Percentiles rank a stretch among this genome's conserved stretches.
phyloP scores from a whole-genome alignment of 1,140 invertebrate genomes.

The Hyles vespertilio region DNA sequence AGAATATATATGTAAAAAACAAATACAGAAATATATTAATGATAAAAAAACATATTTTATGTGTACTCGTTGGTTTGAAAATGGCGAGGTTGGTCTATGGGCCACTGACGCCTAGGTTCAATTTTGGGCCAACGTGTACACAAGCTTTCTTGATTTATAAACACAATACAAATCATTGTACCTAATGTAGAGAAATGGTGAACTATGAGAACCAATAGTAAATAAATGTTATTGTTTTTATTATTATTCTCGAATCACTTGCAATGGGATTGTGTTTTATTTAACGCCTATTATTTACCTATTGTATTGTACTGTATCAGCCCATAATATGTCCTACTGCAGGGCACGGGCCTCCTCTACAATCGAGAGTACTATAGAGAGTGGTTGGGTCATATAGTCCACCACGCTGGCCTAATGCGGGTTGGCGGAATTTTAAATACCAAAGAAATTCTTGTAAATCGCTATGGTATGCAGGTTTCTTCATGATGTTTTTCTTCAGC shows the following conservation, averaged over 20 bases:
- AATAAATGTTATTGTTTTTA: slow-evolving; percentile 74
- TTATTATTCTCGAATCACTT: slow-evolving; percentile 74
- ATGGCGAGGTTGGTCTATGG: background rate
- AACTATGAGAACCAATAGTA: slow-evolving; percentile 67
- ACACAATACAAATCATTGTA: slow-evolving; percentile 68
- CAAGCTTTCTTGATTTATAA: slow-evolving; percentile 70
- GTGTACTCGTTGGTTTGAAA: slow-evolving; percentile 34
- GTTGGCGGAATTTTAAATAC: too few relatives aligned
- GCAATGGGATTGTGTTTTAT: slow-evolving; percentile 61
- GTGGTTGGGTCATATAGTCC: too few relatives aligned
- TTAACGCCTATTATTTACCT: slow-evolving; percentile 20
- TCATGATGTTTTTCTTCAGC: too few relatives aligned
- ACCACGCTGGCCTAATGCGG: too few relatives aligned
- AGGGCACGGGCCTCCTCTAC: too few relatives aligned
- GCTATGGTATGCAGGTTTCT: too few relatives aligned
- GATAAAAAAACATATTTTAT: slow-evolving; percentile 59
- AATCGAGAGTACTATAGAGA: too few relatives aligned
- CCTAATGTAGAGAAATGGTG: slow-evolving; percentile 58
- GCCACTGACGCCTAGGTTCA: background rate
- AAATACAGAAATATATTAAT: slow-evolving; percentile 62
- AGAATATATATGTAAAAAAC: slow-evolving; percentile 31
- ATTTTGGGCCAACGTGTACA: slow-evolving; percentile 41
- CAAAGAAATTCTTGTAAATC: too few relatives aligned
- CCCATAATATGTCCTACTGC: too few relatives aligned
- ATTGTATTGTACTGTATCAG: too few relatives aligned